Percentiles rank a stretch among this genome's conserved stretches.
phyloP scores from a whole-genome alignment of 2,888 invertebrate species.

The Eucera pruinosa region DNA sequence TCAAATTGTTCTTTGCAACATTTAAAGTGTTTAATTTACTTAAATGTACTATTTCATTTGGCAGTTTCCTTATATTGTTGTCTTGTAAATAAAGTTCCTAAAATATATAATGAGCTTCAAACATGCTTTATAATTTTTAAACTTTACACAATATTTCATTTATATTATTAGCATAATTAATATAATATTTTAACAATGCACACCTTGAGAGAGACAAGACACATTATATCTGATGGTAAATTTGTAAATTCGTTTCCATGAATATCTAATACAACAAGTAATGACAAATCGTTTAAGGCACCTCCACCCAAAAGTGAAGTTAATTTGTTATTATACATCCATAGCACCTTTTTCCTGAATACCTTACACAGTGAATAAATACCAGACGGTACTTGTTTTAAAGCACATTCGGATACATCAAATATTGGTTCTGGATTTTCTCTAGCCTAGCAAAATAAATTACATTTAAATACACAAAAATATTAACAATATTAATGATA shows the following conservation, averaged over 20 bases:
- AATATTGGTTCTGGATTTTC: conserved; percentile 93
- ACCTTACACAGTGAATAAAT: conserved; percentile 93
- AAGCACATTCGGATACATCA: conserved; percentile 92
- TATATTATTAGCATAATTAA: too few relatives aligned
- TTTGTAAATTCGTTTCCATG: conserved; percentile 88
- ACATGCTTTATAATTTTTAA: neutral
- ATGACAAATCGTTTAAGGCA: conserved; percentile 88
- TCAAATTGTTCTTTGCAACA: conserved; percentile 89
- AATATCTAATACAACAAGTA: conserved; percentile 89
- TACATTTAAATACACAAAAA: neutral
- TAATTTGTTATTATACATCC: conserved; percentile 89
- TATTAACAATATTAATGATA: neutral
- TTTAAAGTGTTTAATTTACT: conserved; percentile 88
- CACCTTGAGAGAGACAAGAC: conserved; percentile 89
- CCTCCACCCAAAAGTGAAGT: conserved; percentile 90
- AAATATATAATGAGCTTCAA: conserved; percentile 25
- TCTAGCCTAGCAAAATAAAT: conserved; percentile 85
- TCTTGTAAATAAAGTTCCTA: conserved; percentile 91
- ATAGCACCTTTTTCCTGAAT: conserved; percentile 90
- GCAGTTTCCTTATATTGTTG: conserved; percentile 89
- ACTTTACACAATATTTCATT: too few relatives aligned
- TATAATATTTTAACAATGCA: neutral
- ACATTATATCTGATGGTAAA: conserved; percentile 88
- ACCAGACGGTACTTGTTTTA: conserved; percentile 90
- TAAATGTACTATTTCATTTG: conserved; percentile 88